These are phyloP conservation scores for Dryobota labecula DNA, from an alignment of 2,888 invertebrate genomes.

Conservation along the genomic window DNA sequence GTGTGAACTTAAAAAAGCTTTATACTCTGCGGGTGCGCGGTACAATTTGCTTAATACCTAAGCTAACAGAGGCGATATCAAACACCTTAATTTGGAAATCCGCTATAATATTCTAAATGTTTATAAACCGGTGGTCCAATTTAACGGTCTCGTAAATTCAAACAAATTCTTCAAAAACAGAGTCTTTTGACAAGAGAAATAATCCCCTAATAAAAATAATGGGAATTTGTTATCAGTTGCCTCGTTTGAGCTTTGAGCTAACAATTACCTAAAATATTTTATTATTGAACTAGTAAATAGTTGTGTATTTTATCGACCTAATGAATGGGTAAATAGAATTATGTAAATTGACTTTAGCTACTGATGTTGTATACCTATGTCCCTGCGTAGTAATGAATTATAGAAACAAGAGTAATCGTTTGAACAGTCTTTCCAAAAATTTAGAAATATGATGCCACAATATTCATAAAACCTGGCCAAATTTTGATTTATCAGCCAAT, in stretches of 20 bases:
- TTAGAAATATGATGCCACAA: neutral
- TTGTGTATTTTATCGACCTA: constrained; percentile 4
- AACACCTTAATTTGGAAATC: constrained; percentile 56
- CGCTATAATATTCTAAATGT: constrained; percentile 51
- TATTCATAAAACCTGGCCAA: neutral
- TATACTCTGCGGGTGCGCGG: constrained; percentile 16
- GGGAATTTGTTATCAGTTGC: constrained; percentile 29
- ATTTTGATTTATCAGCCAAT: constrained; percentile 24
- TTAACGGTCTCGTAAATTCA: constrained; percentile 48
- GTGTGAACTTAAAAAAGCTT: constrained; percentile 23
- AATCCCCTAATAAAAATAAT: constrained; percentile 42
- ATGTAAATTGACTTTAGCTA: neutral
- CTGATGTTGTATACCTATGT: neutral
- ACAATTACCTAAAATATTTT: constrained; percentile 28
- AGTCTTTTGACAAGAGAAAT: constrained; percentile 42
- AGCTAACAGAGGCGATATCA: constrained; percentile 51
- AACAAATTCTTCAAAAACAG: constrained; percentile 48
- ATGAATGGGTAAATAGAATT: neutral
- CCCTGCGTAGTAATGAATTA: neutral
- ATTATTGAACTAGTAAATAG: constrained; percentile 22
- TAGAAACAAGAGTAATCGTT: neutral
- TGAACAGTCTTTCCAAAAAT: neutral
- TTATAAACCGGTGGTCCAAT: constrained; percentile 30
- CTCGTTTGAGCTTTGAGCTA: constrained; percentile 25
- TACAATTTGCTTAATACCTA: constrained; percentile 55